A percentile compares a stretch with the other conserved stretches of the same genome.
These are phyloP conservation scores for Corynorhinus townsendii DNA, from an alignment of 2,113 vertebrate species.

Conservation along the genomic window DNA sequence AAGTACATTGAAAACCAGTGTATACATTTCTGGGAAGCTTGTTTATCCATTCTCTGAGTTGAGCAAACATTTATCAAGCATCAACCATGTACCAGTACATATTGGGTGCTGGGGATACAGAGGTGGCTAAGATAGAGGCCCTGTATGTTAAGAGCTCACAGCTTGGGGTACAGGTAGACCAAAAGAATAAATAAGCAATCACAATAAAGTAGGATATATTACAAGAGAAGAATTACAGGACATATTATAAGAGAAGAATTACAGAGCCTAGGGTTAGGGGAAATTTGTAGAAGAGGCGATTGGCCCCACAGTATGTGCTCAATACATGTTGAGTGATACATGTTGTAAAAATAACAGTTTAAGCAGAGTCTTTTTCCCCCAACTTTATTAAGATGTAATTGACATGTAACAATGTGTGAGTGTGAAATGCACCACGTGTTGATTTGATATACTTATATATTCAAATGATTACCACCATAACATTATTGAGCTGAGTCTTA, in stretches of 20 bases:
- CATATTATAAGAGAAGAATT: not conserved
- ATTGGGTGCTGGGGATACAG: not conserved
- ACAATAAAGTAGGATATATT: not conserved
- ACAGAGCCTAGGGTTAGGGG: not conserved
- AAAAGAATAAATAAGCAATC: not conserved
- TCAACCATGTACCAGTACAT: not conserved
- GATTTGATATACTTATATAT: not conserved
- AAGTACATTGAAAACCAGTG: not conserved
- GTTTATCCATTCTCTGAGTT: not conserved
- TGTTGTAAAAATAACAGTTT: not conserved
- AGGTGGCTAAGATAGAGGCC: not conserved
- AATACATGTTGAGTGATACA: not conserved
- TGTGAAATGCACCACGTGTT: not conserved
- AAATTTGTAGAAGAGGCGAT: not conserved
- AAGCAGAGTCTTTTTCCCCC: not conserved
- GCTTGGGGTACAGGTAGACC: not conserved
- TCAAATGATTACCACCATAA: not conserved
- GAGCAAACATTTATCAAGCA: slow-evolving; percentile 11
- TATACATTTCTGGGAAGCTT: not conserved
- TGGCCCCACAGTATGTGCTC: not conserved
- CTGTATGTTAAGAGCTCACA: not conserved
- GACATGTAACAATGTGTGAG: not conserved
- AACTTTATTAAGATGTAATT: not conserved
- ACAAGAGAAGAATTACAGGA: not conserved
- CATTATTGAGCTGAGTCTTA: not conserved